phyloP scores from a whole-genome alignment of 2,888 invertebrate species.

The Criorhina ranunculi region DNA sequence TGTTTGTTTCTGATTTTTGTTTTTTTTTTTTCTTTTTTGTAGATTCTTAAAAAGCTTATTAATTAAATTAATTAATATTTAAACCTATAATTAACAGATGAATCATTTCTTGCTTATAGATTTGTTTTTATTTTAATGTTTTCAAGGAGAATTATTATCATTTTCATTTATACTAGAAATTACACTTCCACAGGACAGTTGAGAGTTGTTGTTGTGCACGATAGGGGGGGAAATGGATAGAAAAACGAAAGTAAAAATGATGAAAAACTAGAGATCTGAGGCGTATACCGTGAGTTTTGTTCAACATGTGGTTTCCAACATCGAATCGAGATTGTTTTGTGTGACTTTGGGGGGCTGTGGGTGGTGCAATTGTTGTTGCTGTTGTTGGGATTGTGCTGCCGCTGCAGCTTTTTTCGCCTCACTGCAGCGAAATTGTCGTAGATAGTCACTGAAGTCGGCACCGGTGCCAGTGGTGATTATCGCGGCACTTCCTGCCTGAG shows the following conservation, averaged over 20 bases:
- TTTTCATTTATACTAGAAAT: slow-evolving; percentile 59
- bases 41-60: slow-evolving; percentile 70
- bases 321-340: slow-evolving; percentile 80
- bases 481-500: slow-evolving; percentile 70
- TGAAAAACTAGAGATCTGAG: slow-evolving; percentile 38
- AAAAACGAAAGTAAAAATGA: slow-evolving; percentile 14
- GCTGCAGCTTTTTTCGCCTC: slow-evolving; percentile 78
- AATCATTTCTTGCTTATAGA: slow-evolving; percentile 48
- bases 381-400: slow-evolving; percentile 61
- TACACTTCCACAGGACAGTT: slow-evolving; percentile 62
- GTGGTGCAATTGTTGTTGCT: slow-evolving; percentile 62
- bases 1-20: slow-evolving; percentile 30
- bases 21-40: slow-evolving; percentile 26
- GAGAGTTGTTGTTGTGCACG: slow-evolving; percentile 15
- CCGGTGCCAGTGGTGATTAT: slow-evolving; percentile 77
- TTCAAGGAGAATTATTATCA: slow-evolving; percentile 74
- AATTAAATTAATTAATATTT: slow-evolving; percentile 74
- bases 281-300: slow-evolving; percentile 28
- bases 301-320: slow-evolving; percentile 84
- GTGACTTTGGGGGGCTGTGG: slow-evolving; percentile 72
- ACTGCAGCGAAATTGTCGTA: slow-evolving; percentile 79
- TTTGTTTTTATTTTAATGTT: slow-evolving; percentile 63
- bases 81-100: slow-evolving; percentile 75
- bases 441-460: slow-evolving; percentile 79
- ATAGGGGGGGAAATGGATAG: background rate